These are phyloP conservation scores for Opisthocomus hoazin DNA, from an alignment of 2,113 vertebrate species.

Conservation along the genomic window DNA sequence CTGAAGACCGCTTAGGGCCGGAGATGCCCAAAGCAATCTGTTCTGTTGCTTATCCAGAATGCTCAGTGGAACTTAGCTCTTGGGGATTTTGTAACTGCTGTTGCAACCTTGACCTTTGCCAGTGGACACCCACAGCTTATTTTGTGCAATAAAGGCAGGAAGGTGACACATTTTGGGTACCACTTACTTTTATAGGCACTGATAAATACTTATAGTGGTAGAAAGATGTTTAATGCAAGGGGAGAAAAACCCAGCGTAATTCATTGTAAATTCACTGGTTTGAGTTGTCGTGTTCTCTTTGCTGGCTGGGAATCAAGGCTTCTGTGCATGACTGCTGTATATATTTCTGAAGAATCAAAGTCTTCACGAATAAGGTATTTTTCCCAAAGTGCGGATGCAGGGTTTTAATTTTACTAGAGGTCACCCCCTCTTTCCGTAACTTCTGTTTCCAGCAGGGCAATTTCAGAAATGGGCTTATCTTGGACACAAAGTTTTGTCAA, in stretches of 20 bases:
- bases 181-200: background rate
- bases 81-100: background rate
- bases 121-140: background rate
- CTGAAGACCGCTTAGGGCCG: background rate
- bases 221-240: background rate
- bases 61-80: background rate
- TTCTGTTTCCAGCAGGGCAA: background rate
- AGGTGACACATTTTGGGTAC: background rate
- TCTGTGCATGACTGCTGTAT: accelerated
- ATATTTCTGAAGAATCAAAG: background rate
- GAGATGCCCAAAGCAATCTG: background rate
- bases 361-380: background rate
- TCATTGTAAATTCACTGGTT: background rate
- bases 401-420: background rate
- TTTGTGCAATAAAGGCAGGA: background rate
- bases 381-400: background rate
- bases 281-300: background rate
- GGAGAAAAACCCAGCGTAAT: background rate
- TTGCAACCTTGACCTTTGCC: background rate
- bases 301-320: background rate
- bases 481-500: background rate
- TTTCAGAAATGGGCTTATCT: background rate
- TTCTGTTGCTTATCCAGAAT: background rate
- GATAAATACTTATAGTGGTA: background rate
- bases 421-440: background rate